These are phyloP conservation scores for Sepioteuthis lessoniana DNA, from an alignment of 2,888 invertebrate species.

Conservation along the genomic window DNA sequence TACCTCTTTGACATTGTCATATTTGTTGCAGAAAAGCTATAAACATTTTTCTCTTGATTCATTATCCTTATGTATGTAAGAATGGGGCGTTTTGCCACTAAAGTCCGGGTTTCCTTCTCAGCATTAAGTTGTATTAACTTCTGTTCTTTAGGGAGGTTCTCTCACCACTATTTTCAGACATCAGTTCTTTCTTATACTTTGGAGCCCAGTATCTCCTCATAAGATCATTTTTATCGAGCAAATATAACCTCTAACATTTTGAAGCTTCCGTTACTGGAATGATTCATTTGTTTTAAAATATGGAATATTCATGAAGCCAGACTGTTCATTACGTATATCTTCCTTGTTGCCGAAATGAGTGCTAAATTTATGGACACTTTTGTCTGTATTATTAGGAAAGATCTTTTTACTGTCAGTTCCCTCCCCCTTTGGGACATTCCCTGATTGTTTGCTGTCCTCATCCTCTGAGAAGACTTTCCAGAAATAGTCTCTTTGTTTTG, in stretches of 20 bases:
- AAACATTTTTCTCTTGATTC: too few relatives aligned
- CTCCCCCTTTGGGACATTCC: not conserved
- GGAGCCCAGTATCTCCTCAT: too few relatives aligned
- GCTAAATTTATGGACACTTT: not conserved
- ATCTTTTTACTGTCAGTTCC: not conserved
- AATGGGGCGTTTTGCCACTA: too few relatives aligned
- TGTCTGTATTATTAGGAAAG: not conserved
- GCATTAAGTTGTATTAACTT: not conserved
- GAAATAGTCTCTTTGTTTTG: not conserved
- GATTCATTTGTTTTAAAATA: not conserved
- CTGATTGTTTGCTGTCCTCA: constrained; percentile 11
- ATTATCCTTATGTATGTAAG: too few relatives aligned
- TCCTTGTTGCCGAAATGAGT: not conserved
- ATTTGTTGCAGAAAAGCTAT: too few relatives aligned
- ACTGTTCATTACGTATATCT: not conserved
- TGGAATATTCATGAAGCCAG: not conserved
- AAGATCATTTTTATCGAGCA: too few relatives aligned
- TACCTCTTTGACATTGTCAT: too few relatives aligned
- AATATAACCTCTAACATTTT: not conserved
- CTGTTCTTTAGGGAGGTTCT: not conserved
- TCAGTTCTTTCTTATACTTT: not conserved
- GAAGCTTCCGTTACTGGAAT: not conserved
- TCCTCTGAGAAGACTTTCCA: not conserved
- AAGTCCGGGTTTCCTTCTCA: not conserved
- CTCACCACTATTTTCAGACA: not conserved